A percentile compares a stretch with the other conserved stretches of the same genome.
These are phyloP conservation scores for Chitala chitala DNA, from an alignment of 2,113 vertebrate species.

Conservation along the genomic window DNA sequence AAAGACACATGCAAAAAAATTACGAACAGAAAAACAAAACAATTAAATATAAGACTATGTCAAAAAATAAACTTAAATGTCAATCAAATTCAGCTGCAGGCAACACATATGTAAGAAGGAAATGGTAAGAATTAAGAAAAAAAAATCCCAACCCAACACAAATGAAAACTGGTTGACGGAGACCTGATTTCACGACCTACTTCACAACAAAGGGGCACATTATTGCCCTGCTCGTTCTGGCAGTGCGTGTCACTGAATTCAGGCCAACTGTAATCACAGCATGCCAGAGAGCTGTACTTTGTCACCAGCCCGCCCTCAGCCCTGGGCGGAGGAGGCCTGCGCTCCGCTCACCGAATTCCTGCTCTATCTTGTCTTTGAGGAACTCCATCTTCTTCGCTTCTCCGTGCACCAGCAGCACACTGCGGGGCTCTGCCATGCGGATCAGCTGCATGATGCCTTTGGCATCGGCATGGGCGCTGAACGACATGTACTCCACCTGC, in stretches of 20 bases:
- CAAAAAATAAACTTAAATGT: too few species aligned
- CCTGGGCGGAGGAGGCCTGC: too few species aligned
- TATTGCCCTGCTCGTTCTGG: too few species aligned
- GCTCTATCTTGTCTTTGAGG: conserved; percentile 92
- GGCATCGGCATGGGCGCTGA: conserved; percentile 90
- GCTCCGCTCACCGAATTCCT: conserved; percentile 79
- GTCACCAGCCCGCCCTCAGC: background rate
- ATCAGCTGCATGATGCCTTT: conserved; percentile 99
- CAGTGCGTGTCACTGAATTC: too few species aligned
- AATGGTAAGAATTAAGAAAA: too few species aligned
- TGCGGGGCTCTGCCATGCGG: conserved; percentile 85
- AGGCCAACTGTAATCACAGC: background rate
- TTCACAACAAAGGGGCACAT: too few species aligned
- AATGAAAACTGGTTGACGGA: too few species aligned
- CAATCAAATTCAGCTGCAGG: too few species aligned
- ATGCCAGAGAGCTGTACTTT: background rate
- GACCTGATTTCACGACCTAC: too few species aligned
- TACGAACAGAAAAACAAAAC: background rate
- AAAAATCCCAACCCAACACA: too few species aligned
- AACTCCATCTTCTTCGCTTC: conserved; percentile 97
- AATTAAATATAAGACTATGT: too few species aligned
- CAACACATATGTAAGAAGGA: too few species aligned
- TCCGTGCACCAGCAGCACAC: conserved; percentile 85
- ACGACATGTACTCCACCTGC: conserved; percentile 99
- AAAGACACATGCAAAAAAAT: background rate